Evolutionary conservation across 2,113 vertebrate species (phyloP), one percentile per base, ranked within the genome.

Genomic region (Petrocephalus microphthalmus): DNA sequence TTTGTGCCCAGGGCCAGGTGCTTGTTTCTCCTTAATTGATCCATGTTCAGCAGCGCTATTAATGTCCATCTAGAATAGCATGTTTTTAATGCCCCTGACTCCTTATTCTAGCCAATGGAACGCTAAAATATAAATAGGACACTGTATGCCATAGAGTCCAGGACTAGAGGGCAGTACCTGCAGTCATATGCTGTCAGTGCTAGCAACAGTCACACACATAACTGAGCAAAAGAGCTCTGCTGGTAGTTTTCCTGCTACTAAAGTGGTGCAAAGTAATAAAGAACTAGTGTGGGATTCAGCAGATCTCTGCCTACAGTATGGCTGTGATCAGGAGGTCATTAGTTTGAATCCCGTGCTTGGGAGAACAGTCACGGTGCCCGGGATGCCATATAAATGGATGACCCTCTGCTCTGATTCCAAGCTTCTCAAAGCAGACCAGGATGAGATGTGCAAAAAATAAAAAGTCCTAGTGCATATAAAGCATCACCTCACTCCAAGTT

Each of bases 1-100:
- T 90, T 93, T 89, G 87, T 89, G 93, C 93, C 91, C 85, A 52
- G 56, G 91, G 94, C 94, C 94, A 95, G 94, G 94, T 94, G 93
- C 90, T 91, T 87, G 89, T 88, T 88, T 81, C 37, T 87, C 91
- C 88, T 89, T 92, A 91, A 90, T 89, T 91, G 88, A 91, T 83
- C 86, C 78, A 87, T 54, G 87, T 89, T 89, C 89, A 51, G 84
- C 84, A 84, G 86, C 89, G 81, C 89, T 90, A 88, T 88, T 90
- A 84, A 89, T 88, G 90, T 90, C 89, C 56, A 47, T 74, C 91
- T 78, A 92, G 91, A 91, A 92, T 71, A 71, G 74, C 84, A 67
- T n/a, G 6, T 42, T 71, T 25, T 85, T 29, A 49, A 47, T 11
- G 8, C 5, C 0, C 15, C 3, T 22, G 82, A 87, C 85, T 71